Base-by-base conservation (phyloP, 2,113 vertebrate species). In the Oryzias javanicus region DNA sequence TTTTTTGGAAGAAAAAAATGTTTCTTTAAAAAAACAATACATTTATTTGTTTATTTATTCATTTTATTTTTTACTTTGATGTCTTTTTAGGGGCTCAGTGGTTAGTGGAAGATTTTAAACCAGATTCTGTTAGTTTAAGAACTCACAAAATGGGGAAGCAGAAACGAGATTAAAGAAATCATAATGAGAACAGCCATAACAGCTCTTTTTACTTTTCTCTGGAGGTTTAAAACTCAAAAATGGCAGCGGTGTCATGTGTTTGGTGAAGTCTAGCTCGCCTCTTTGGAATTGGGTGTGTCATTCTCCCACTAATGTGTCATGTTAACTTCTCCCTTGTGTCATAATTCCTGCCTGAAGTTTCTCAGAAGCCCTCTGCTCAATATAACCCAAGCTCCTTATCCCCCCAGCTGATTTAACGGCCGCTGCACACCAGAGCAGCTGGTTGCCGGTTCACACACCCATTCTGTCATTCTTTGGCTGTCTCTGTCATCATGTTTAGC, bases 221-320 rank as follows among this genome's bases (percentile, higher is more conserved):
- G 50, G 55, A 65, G 80, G 72, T 74, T 57, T 69, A 68, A 83
- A 76, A 59, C 56, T 64, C 76, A 66, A 72, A 47, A 56, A 47
- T 27, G 70, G 73, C 71, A 53, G 59, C 58, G 17, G 72, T 67
- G 70, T 80, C 73, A 64, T 77, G 29, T 27, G 49, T 73, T 78
- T 76, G 50, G 49, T 81, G 49, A 79, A 81, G 61, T 77, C 63
- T 64, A 67, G 67, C 80, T 69, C 60, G 68, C 67, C 72, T 80
- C 58, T 46, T 56, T 72, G 81, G 85, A 89, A 85, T 70, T 75
- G 85, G 88, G 84, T 82, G 86, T 87, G 85, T 79, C 72, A 29
- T 49, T 68, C 78, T 78, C 64, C 69, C 81, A 84, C 84, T 79
- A 71, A 80, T 84, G 83, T 79, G 84, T 88, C 86, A 88, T 72